Conservation (phyloP, 2,888 invertebrate species). For the Carcina quercana region DNA sequence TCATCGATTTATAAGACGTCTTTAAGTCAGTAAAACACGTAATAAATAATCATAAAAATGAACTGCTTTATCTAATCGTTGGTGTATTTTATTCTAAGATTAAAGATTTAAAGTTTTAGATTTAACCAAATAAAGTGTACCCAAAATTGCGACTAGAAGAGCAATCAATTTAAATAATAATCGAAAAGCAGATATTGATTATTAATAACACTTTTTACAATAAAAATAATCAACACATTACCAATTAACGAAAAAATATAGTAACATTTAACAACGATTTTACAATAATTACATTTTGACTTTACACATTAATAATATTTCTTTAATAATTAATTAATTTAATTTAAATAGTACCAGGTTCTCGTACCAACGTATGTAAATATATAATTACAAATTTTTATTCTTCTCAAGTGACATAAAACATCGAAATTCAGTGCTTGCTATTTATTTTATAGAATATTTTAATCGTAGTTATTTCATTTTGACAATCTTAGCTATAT, state of each 20-base stretch:
- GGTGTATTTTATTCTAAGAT: conserved; percentile 3
- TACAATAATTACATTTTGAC: conserved; percentile 20
- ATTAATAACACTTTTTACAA: too few relatives aligned
- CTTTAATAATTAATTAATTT: conserved; percentile 20
- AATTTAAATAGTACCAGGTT: conserved; percentile 26
- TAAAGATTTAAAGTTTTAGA: conserved; percentile 12
- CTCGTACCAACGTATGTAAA: conserved; percentile 51
- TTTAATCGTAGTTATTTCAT: conserved; percentile 31
- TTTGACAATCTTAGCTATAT: conserved; percentile 1
- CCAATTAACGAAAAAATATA: neutral
- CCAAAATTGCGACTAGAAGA: too few relatives aligned
- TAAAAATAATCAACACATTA: too few relatives aligned
- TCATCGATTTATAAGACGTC: too few relatives aligned
- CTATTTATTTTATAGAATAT: conserved; percentile 46
- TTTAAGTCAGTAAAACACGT: too few relatives aligned
- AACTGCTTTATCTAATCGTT: conserved; percentile 7
- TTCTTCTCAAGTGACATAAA: conserved; percentile 65
- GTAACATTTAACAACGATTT: conserved; percentile 22
- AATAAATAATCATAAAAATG: too few relatives aligned
- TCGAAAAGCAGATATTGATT: too few relatives aligned
- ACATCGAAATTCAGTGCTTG: conserved; percentile 70
- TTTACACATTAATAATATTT: conserved; percentile 16
- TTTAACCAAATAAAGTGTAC: too few relatives aligned
- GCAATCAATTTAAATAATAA: too few relatives aligned
- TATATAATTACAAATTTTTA: conserved; percentile 52